These are phyloP conservation scores for Mystacornis crossleyi DNA, from an alignment of 2,113 vertebrate genomes.

Conservation along the genomic window DNA sequence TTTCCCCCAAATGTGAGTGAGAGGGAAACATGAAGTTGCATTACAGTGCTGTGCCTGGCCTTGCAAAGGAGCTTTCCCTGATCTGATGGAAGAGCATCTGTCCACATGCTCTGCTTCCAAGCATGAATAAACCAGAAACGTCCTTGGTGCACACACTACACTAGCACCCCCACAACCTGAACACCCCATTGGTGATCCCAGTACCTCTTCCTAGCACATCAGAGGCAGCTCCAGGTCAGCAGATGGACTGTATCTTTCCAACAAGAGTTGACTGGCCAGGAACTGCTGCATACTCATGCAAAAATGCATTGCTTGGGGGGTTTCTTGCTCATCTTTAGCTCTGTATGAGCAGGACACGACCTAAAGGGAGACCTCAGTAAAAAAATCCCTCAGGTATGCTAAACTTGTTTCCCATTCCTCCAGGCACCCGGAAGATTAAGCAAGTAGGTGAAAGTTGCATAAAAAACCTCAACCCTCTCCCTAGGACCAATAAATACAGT, in stretches of 20 bases:
- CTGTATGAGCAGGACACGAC: neutral
- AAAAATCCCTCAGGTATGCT: slow-evolving; percentile 16
- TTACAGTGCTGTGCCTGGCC: neutral
- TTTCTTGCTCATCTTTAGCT: slow-evolving; percentile 34
- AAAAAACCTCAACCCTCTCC: neutral
- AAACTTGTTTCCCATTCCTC: neutral
- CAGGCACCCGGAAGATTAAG: neutral
- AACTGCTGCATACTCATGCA: slow-evolving; percentile 54
- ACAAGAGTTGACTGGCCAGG: slow-evolving; percentile 18
- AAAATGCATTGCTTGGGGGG: slow-evolving; percentile 57
- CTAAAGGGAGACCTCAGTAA: neutral
- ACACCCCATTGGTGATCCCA: neutral
- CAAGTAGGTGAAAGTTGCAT: slow-evolving; percentile 23
- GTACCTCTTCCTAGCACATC: neutral
- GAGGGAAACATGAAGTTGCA: neutral
- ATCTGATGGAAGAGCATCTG: neutral
- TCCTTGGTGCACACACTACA: neutral
- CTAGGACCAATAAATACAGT: neutral
- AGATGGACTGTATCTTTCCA: slow-evolving; percentile 1
- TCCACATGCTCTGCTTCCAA: neutral
- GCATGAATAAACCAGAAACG: neutral
- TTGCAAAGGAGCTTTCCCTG: neutral
- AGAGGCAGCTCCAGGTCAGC: neutral
- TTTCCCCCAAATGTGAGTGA: neutral
- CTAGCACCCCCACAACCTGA: neutral